Conservation (phyloP, 2,888 invertebrate species). For the Phalangium opilio region DNA sequence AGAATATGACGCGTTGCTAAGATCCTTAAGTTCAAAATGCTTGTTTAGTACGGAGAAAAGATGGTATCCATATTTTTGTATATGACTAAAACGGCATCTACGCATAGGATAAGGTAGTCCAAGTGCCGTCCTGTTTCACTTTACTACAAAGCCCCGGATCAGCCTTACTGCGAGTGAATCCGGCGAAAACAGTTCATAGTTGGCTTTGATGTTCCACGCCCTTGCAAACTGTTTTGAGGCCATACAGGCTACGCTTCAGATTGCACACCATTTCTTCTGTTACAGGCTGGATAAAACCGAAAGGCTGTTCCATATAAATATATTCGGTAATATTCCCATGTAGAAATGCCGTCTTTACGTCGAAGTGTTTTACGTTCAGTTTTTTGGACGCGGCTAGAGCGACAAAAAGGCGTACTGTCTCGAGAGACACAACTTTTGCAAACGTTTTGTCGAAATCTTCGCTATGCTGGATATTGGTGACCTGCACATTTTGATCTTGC, state of each 20-base stretch:
- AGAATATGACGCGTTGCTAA: background rate
- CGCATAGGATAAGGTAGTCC: background rate
- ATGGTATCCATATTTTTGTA: no score
- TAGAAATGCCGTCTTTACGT: constrained; percentile 12
- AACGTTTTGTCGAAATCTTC: no score
- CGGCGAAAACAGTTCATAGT: no score
- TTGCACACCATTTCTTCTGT: constrained; percentile 9
- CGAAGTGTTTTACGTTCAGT: constrained; percentile 4
- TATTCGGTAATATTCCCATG: constrained; percentile 13
- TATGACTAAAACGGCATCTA: no score
- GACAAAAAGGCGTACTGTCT: no score
- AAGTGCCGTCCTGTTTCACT: background rate
- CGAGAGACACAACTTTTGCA: no score
- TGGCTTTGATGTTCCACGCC: constrained; percentile 7
- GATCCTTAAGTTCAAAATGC: constrained; percentile 1
- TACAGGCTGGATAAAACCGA: constrained; percentile 6
- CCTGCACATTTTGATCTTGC: no score
- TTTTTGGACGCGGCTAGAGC: no score
- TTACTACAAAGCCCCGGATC: no score
- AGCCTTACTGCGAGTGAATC: no score
- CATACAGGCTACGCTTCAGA: constrained; percentile 14
- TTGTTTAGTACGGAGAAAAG: no score
- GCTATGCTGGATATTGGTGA: no score
- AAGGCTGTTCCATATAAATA: constrained; percentile 12
- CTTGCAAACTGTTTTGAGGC: constrained; percentile 13